Evolutionary conservation across 92 coral and sea anemone genomes (phyloP).

Genomic region (Palythoa grandiflora): DNA sequence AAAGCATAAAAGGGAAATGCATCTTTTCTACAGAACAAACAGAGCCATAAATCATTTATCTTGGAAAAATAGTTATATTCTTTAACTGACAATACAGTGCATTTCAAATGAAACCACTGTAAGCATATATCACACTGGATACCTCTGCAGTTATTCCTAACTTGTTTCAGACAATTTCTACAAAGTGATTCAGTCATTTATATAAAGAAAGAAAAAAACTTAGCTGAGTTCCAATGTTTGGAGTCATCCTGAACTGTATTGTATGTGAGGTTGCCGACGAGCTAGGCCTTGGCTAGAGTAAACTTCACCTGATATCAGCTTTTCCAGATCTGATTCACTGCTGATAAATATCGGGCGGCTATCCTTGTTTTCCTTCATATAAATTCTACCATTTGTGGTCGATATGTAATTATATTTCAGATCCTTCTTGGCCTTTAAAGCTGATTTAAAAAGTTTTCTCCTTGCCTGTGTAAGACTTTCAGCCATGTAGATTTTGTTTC

Average conservation of each 20-base stretch:
- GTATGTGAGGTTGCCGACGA: constrained; percentile 1
- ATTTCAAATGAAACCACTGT: not conserved
- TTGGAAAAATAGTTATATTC: not conserved
- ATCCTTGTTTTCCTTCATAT: constrained; percentile 40
- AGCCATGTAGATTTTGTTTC: constrained; percentile 34
- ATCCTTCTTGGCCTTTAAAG: constrained; percentile 47
- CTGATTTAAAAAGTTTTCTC: constrained; percentile 47
- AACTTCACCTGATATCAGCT: constrained; percentile 18
- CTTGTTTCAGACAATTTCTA: constrained; percentile 38
- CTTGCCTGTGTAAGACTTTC: constrained; percentile 43
- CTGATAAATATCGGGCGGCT: constrained; percentile 7
- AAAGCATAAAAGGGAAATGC: constrained; percentile 54
- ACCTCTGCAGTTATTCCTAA: not conserved
- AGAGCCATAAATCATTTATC: constrained; percentile 52
- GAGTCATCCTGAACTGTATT: not conserved
- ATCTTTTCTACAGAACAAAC: constrained; percentile 38
- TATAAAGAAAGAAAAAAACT: constrained; percentile 31
- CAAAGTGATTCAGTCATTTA: constrained; percentile 38
- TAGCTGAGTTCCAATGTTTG: constrained; percentile 43
- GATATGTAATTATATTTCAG: constrained; percentile 38
- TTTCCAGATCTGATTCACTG: constrained; percentile 40
- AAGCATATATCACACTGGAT: not conserved
- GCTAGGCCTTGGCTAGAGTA: constrained; percentile 30
- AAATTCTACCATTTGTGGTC: constrained; percentile 43
- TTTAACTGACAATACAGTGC: not conserved